Evolutionary conservation across 2,888 invertebrate species (phyloP), one percentile per base, ranked within the genome.

Genomic region (Hesperia comma): DNA sequence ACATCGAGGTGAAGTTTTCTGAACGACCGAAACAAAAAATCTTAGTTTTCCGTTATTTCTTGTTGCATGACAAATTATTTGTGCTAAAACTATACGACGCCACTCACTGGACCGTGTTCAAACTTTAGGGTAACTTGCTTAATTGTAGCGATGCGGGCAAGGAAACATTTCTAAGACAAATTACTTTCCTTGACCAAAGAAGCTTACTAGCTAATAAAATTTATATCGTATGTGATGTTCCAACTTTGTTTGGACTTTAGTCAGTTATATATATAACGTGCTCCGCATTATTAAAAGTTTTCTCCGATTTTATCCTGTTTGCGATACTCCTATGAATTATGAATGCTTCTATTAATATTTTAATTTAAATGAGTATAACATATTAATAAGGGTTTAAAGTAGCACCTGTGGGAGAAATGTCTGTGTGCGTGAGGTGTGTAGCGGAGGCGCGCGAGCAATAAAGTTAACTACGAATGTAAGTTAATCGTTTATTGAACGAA

Each of bases 71-170:
- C 32, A 53, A 53, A 53, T 51, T 51, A 15, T 46, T 46, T 17
- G 43, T 46, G 17, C 7, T 17, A 15, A 43, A 43, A 15, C 43
- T 15, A 7, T 15, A 43, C 43, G 5, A 14, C 43, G 43, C 43
- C 15, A 49, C 6, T 4, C 49, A 54, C 40, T 7, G 53, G 12
- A 54, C 61, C 40, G 21, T 54, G 53, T 54, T 8, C 53, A 26
- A 61, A 61, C 21, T 61, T 61, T 33, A 54, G 26, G 41, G 53
- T 26, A 53, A 54, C 53, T 54, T 53, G 26, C 26, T 54, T 53
- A 40, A 61, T 61, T 61, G 53, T 54, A 26, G 40, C 40, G 19
- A 53, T 61, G 53, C 53, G 61, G 53, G 61, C 15, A 37, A 10
- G 37, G 37, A 37, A 17, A 60, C 60, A 37, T 33, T 49, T 61